Evolutionary conservation across 1,140 invertebrate genomes (phyloP).

Genomic region (Metaphire vulgaris): DNA sequence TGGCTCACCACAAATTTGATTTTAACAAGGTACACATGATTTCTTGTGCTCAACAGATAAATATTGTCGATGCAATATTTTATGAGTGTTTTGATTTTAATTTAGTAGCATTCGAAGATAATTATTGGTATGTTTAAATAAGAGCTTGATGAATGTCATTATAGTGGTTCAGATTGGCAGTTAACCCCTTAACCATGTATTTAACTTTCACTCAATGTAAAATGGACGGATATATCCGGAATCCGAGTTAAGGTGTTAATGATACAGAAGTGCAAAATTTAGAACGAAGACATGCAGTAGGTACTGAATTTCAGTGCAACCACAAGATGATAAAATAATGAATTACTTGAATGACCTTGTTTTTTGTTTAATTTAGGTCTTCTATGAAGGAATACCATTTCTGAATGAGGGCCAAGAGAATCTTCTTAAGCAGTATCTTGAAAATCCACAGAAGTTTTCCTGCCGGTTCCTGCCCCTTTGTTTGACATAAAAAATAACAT

Average conservation of each 20-base stretch:
- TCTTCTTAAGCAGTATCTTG: slow-evolving; percentile 43
- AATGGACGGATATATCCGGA: not conserved
- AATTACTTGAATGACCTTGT: slow-evolving; percentile 17
- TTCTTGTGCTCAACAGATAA: not conserved
- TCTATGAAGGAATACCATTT: slow-evolving; percentile 63
- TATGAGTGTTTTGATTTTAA: not conserved
- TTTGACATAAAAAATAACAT: not conserved
- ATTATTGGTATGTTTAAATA: not conserved
- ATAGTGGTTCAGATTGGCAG: slow-evolving; percentile 20
- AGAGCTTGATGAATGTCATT: slow-evolving; percentile 4
- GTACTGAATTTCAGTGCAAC: too few species aligned
- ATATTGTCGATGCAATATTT: not conserved
- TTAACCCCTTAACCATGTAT: slow-evolving; percentile 13
- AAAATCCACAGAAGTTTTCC: slow-evolving; percentile 31
- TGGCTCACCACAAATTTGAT: slow-evolving; percentile 62
- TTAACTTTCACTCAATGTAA: too few species aligned
- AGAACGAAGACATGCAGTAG: too few species aligned
- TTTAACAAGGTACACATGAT: slow-evolving; percentile 65
- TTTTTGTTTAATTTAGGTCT: slow-evolving; percentile 56
- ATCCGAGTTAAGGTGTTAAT: not conserved
- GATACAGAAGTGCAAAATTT: not conserved
- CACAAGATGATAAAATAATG: too few species aligned
- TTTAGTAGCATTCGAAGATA: not conserved
- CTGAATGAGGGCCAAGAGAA: slow-evolving; percentile 57
- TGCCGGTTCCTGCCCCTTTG: not conserved